A percentile compares a stretch with the other conserved stretches of the same genome.
These are phyloP conservation scores for Rhagonycha fulva DNA, from an alignment of 2,888 invertebrate genomes.

Conservation along the genomic window DNA sequence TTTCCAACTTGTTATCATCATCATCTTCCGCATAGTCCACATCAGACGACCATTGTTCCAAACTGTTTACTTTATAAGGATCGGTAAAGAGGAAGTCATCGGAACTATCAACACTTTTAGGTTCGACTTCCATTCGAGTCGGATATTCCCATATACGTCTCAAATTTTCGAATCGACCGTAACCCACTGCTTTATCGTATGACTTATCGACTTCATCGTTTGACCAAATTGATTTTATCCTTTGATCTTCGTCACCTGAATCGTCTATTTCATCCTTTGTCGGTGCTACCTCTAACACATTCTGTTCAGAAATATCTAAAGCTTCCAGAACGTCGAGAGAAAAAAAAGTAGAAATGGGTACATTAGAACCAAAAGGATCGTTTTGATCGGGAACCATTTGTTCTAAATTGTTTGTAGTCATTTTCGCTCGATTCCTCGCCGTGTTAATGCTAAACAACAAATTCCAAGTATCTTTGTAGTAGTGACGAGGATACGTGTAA, in stretches of 20 bases:
- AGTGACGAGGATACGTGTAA: slow-evolving; percentile 43
- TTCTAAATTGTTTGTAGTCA: not conserved
- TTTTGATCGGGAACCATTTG: not conserved
- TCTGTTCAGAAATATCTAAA: not conserved
- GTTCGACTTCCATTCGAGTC: not conserved
- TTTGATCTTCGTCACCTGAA: not conserved
- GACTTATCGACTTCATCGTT: not conserved
- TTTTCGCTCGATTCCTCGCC: not conserved
- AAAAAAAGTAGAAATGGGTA: not conserved
- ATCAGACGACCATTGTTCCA: slow-evolving; percentile 37
- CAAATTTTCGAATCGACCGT: not conserved
- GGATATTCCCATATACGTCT: not conserved
- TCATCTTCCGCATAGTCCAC: slow-evolving; percentile 42
- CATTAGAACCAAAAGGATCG: not conserved
- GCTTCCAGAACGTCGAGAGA: not conserved
- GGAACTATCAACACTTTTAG: slow-evolving; percentile 1
- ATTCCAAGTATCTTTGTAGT: slow-evolving; percentile 3
- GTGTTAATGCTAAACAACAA: slow-evolving; percentile 7
- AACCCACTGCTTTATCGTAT: not conserved
- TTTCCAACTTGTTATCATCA: slow-evolving; percentile 41
- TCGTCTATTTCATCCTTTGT: not conserved
- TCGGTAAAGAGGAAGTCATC: not conserved
- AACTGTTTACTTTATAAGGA: slow-evolving; percentile 6
- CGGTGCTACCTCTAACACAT: not conserved
- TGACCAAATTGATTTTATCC: not conserved